Evolutionary conservation across 1,140 invertebrate species (phyloP).

Genomic region (Lordiphosa collinella): DNA sequence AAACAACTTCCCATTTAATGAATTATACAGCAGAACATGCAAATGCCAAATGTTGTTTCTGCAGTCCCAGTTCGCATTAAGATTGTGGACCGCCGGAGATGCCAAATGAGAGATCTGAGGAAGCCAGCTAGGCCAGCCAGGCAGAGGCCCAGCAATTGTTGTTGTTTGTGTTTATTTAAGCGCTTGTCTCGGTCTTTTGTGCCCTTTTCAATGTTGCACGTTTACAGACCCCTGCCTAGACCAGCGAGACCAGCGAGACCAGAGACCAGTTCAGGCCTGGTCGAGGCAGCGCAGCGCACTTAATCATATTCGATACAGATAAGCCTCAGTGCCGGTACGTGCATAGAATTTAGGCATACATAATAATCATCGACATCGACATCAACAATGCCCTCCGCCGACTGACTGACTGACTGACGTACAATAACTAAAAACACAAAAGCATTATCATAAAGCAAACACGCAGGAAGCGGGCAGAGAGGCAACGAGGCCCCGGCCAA

Average conservation of each 20-base stretch:
- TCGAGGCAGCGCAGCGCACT: slow-evolving; percentile 65
- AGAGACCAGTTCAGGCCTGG: slow-evolving; percentile 17
- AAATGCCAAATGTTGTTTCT: slow-evolving; percentile 45
- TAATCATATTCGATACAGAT: slow-evolving; percentile 78
- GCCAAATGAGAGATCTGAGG: slow-evolving; percentile 27
- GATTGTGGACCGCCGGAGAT: slow-evolving; percentile 51
- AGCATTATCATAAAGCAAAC: slow-evolving; percentile 63
- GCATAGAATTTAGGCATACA: slow-evolving; percentile 76
- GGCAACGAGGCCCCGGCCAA: slow-evolving; percentile 7
- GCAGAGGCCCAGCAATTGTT: slow-evolving; percentile 24
- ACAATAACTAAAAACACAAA: slow-evolving; percentile 34
- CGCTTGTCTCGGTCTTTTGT: slow-evolving; percentile 49
- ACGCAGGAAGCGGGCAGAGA: slow-evolving; percentile 24
- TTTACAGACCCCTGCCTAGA: slow-evolving; percentile 31
- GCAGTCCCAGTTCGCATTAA: too few species aligned
- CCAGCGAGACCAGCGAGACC: neutral
- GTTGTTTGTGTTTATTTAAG: slow-evolving; percentile 62
- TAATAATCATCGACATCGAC: slow-evolving; percentile 64
- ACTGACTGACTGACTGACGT: slow-evolving; percentile 20
- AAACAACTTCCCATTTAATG: slow-evolving; percentile 41
- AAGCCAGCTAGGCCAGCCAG: slow-evolving; percentile 29
- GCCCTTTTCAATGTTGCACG: slow-evolving; percentile 72
- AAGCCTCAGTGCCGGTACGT: slow-evolving; percentile 73
- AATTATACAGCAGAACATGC: slow-evolving; percentile 49
- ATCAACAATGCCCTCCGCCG: too few species aligned